Conservation (phyloP, 2,113 vertebrate species). For the Podarcis muralis region DNA sequence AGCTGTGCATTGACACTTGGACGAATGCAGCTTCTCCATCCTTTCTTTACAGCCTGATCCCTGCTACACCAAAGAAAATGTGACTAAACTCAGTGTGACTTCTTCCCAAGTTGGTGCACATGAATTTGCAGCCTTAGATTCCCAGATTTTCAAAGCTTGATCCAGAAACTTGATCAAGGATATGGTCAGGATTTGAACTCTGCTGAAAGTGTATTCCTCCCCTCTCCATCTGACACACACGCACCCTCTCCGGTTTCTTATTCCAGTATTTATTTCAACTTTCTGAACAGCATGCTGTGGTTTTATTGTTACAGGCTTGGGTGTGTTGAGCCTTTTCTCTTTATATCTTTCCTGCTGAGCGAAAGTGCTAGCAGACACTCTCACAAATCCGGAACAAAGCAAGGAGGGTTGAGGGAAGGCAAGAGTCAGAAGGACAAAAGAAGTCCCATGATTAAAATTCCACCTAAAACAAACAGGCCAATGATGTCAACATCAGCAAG, state of each 20-base stretch:
- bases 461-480: conserved; percentile 70
- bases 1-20: no score
- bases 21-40: no score
- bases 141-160: not conserved
- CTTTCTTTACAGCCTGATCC: not conserved
- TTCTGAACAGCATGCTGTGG: not conserved
- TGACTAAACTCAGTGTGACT: not conserved
- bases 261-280: not conserved
- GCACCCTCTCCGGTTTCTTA: not conserved
- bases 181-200: not conserved
- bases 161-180: not conserved
- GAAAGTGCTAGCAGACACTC: conserved; percentile 37
- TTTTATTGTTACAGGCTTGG: not conserved
- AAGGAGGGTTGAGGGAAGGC: conserved; percentile 36
- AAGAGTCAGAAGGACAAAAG: conserved; percentile 24
- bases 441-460: conserved; percentile 64
- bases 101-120: not conserved
- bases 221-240: not conserved
- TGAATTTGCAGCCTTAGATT: not conserved
- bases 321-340: conserved; percentile 36
- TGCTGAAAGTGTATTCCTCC: not conserved
- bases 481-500: conserved; percentile 67
- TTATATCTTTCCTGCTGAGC: not conserved
- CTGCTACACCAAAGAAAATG: not conserved
- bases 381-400: conserved; percentile 42